A percentile compares a stretch with the other conserved stretches of the same genome.
Conservation (phyloP, 2,797 vertebrate species). For the Neomorphus geoffroyi region DNA sequence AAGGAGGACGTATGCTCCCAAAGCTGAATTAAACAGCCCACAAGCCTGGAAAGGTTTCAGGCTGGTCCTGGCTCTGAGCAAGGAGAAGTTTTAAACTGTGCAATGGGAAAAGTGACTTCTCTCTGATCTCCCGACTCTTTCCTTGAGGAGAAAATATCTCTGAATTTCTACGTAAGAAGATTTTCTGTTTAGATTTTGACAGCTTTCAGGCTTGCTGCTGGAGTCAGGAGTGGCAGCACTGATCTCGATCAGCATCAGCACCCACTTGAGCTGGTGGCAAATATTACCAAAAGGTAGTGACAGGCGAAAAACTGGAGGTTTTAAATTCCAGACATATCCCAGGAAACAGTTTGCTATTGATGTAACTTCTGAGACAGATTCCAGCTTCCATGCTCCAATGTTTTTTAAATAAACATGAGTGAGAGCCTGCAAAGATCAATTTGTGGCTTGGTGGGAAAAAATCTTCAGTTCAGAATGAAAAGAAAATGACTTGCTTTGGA, state of each 20-base stretch:
- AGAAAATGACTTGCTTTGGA: neutral
- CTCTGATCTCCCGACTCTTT: neutral
- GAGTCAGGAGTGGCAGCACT: neutral
- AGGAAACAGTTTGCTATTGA: slow-evolving; percentile 52
- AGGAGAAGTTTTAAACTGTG: neutral
- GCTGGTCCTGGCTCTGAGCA: neutral
- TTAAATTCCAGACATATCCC: slow-evolving; percentile 50
- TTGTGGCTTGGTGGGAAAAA: slow-evolving; percentile 53
- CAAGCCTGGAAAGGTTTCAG: neutral
- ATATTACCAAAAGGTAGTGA: neutral
- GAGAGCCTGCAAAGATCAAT: slow-evolving; percentile 22
- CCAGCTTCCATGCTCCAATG: slow-evolving; percentile 18
- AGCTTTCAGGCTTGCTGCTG: neutral
- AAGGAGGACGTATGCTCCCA: neutral
- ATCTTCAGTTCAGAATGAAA: neutral
- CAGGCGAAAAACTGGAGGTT: neutral
- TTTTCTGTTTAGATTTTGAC: neutral
- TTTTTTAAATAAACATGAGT: slow-evolving; percentile 54
- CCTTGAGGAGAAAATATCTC: neutral
- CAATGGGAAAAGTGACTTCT: neutral
- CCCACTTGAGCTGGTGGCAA: neutral
- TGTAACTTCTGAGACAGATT: slow-evolving; percentile 32
- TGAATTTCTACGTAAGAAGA: rapidly evolving
- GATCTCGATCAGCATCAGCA: neutral
- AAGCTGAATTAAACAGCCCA: neutral